A percentile compares a stretch with the other conserved stretches of the same genome.
These are phyloP conservation scores for Grallaria varia DNA, from an alignment of 2,113 vertebrate species.

Conservation along the genomic window DNA sequence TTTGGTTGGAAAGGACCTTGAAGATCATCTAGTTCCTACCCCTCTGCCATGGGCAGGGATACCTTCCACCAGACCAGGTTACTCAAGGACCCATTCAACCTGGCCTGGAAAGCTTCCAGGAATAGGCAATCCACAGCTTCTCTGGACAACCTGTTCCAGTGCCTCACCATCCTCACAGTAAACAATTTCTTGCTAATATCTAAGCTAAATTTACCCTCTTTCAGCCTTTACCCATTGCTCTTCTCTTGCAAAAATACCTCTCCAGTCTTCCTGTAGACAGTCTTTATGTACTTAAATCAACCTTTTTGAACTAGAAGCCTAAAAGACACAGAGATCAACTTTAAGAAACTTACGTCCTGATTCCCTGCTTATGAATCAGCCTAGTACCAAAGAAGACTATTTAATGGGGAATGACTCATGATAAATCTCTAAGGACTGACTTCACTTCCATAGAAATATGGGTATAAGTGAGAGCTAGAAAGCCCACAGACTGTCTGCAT, in stretches of 20 bases:
- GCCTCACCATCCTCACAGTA: not conserved
- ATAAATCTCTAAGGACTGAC: not conserved
- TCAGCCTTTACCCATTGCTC: not conserved
- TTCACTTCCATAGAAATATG: not conserved
- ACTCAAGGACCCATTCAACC: not conserved
- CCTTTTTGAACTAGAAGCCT: not conserved
- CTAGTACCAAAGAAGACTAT: not conserved
- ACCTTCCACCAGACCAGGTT: not conserved
- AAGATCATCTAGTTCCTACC: not conserved
- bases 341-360: not conserved
- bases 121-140: not conserved
- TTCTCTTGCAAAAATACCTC: not conserved
- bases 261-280: not conserved
- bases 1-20: not conserved
- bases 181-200: not conserved
- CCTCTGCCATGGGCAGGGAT: not conserved
- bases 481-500: not conserved
- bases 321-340: not conserved
- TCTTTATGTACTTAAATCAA: not conserved
- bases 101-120: not conserved
- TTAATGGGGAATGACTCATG: conserved; percentile 26
- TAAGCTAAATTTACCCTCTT: not conserved
- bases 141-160: not conserved
- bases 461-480: not conserved
- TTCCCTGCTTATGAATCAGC: not conserved